Evolutionary conservation across 2,113 vertebrate species (phyloP).

Genomic region (Ivindomyrus marchei): DNA sequence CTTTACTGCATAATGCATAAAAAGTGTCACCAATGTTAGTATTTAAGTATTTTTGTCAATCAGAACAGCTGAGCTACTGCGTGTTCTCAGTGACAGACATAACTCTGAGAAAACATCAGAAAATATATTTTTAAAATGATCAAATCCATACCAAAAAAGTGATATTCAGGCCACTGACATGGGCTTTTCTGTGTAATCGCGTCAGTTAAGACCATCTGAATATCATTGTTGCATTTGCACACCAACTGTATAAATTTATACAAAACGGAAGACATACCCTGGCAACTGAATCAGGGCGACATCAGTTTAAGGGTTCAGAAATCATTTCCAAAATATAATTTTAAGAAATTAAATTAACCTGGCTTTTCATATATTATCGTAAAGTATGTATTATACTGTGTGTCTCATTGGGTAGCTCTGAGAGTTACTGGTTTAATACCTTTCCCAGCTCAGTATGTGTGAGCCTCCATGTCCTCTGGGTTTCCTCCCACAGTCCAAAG

Average conservation of each 20-base stretch:
- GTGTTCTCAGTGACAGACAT: background rate
- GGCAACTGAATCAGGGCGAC: background rate
- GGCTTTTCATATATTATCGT: background rate
- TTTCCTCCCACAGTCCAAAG: background rate
- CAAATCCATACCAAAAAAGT: background rate
- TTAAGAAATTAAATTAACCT: background rate
- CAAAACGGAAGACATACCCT: background rate
- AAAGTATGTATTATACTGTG: background rate
- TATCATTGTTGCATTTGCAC: background rate
- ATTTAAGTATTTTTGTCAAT: background rate
- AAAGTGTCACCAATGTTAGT: background rate
- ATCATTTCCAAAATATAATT: background rate
- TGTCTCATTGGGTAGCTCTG: background rate
- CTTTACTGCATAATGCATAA: background rate
- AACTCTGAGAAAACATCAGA: background rate
- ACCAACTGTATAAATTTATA: background rate
- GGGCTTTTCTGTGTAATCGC: background rate
- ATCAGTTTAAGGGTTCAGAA: background rate
- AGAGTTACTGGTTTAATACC: background rate
- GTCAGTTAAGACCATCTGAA: background rate
- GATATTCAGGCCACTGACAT: background rate
- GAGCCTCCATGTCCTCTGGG: background rate
- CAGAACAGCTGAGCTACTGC: background rate
- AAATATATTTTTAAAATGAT: background rate
- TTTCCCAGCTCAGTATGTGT: background rate